Evolutionary conservation across 53 echinoderm and acorn worm genomes (phyloP), one percentile per base, ranked within the genome.

Genomic region (Astropecten irregularis): DNA sequence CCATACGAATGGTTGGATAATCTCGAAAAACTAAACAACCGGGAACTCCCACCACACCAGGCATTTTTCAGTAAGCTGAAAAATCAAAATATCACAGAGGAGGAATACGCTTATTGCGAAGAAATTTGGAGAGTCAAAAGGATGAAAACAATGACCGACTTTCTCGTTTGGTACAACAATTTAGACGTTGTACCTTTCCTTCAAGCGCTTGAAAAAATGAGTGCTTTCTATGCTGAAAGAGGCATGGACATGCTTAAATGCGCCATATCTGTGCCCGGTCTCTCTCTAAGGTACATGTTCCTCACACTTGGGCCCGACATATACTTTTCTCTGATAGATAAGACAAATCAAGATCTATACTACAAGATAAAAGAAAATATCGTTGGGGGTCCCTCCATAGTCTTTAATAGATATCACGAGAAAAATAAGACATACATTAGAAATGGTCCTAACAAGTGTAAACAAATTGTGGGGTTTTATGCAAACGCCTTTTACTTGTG

Each of bases 231-330:
- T n/a, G 4, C 36, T 29, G 27, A 87, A 3, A 49, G 49, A 18
- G n/a, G 48, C 0, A 88, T 88, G 28, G 88, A 92, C 35, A 40
- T 69, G 26, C 89, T 92, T 39, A 86, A 89, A 54, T 86, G 82
- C 51, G 89, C 89, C 8, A 89, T 92, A 7, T 92, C 89, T 0
- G 89, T 92, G 1, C 83, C 83, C 0, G 89, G 92, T 20, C 84
- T 92, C 0, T 89, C 87, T 5, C 22, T 92, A 13, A 59, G 86
- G 3, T 92, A 92, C 23, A 56, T 92, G 4, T 90, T 92, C 37
- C 83, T 83, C 16, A 67, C 67, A 20, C 44, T 58, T 25, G 46
- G 65, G 1, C 11, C 39, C 3, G 40, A 85, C 0, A 59, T 50
- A 9, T 44, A 63, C 16, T 89, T 92, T 25, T 69, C 76, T 0